phyloP scores from a whole-genome alignment of 1,140 invertebrate species.

The Leptonema lineaticorne region DNA sequence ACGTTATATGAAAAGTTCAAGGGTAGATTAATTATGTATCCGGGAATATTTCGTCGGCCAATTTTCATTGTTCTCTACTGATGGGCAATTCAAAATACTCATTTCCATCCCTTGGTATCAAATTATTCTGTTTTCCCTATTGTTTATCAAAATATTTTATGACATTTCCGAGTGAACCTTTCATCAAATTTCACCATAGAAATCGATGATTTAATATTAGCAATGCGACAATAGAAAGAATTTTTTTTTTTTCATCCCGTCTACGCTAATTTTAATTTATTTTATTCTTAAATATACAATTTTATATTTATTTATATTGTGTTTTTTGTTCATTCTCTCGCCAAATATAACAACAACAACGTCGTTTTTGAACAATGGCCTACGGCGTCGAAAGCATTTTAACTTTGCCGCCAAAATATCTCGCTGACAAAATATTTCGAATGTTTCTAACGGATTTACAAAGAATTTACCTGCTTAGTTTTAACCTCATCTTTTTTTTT shows the following conservation, averaged over 20 bases:
- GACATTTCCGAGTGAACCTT: neutral
- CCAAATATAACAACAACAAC: no score
- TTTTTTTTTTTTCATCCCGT: neutral
- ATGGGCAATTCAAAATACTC: no score
- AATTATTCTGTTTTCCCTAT: neutral
- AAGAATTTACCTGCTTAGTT: neutral
- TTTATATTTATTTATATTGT: neutral
- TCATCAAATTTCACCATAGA: neutral
- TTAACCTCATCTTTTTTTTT: no score
- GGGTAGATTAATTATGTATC: slow-evolving; percentile 7
- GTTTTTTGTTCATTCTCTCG: neutral
- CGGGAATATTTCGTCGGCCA: neutral
- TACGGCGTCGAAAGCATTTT: neutral
- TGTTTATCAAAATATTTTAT: slow-evolving; percentile 1
- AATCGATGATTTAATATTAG: neutral
- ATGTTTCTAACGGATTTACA: neutral
- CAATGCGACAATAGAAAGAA: neutral
- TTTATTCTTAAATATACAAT: no score
- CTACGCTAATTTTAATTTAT: no score
- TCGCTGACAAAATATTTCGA: neutral
- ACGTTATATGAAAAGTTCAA: slow-evolving; percentile 13
- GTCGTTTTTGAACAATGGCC: neutral
- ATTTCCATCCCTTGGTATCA: neutral
- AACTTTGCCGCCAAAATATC: neutral
- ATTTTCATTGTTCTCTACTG: neutral